Base-by-base conservation (phyloP, 2,113 vertebrate species). In the Microcebus jonahi region DNA sequence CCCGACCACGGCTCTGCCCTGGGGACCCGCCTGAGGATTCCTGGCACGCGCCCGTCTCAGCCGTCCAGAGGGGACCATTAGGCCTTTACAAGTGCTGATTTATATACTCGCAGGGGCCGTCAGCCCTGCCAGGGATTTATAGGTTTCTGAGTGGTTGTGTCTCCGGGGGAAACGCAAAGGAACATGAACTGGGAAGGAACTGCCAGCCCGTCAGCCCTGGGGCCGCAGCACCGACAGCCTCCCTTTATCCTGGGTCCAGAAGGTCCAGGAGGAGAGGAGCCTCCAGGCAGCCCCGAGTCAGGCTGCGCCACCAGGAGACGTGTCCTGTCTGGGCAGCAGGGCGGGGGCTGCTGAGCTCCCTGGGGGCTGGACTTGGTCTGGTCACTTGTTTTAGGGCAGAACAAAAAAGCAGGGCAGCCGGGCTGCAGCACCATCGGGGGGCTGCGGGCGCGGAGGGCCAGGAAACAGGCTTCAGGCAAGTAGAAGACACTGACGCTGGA, bases 71-170 rank as follows among this genome's bases (percentile, higher is more conserved):
- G 92, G 83, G 59, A 42, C 70, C 31, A 13, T 84, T 76, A 85
- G 0, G 3, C 73, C 95, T 96, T 97, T 96, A 94, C 21, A 84
- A 96, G 96, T 71, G 75, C 65, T 0, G 0, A 25, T 96, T 94
- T 97, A 96, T 95, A 86, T 73, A 94, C 81, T 85, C 0, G 29
- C 80, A 59, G 61, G 88, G 57, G 73, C 95, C 13, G 0, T 27
- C 86, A 83, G 68, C 90, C 59, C 88, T 92, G 95, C 95, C 88
- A 90, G 81, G 81, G 71, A 68, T 95, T 88, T 96, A 94, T 85
- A 82, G 85, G 76, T 92, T 97, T 84, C 95, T 96, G 90, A 97
- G 97, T 92, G 94, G 96, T 65, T 12, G 0, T 55, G 94, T 91
- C 97, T 94, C 88, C 45, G 80, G 91, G 76, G 90, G 3, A 94